phyloP scores from a whole-genome alignment of 2,797 vertebrate species.

The Melanotaenia boesemani region DNA sequence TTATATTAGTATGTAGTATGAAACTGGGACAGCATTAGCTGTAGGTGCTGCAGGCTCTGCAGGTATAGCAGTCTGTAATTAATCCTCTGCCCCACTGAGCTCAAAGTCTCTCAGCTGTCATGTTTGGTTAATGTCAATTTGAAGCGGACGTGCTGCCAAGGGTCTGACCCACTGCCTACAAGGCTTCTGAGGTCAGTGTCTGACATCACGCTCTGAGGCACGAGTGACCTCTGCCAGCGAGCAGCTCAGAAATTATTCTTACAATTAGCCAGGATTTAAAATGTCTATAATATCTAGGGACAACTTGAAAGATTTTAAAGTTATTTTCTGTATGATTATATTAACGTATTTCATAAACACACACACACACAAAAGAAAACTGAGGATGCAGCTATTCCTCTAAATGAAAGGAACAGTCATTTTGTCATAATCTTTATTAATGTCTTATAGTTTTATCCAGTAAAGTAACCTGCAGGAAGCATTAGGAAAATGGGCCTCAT shows the following conservation, averaged over 20 bases:
- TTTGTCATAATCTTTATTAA: too few species aligned
- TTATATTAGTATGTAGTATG: slow-evolving; percentile 44
- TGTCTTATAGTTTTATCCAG: too few species aligned
- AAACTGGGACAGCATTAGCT: slow-evolving; percentile 56
- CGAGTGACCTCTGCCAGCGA: slow-evolving; percentile 42
- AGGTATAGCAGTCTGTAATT: slow-evolving; percentile 61
- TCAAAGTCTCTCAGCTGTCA: slow-evolving; percentile 81
- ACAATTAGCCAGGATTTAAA: slow-evolving; percentile 43
- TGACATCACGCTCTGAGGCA: slow-evolving; percentile 47
- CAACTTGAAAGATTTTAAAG: neutral
- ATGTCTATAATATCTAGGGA: slow-evolving; percentile 22
- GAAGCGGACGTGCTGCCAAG: slow-evolving; percentile 57
- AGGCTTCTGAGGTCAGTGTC: slow-evolving; percentile 58
- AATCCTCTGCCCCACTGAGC: slow-evolving; percentile 70
- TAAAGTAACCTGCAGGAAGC: too few species aligned
- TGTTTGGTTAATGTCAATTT: slow-evolving; percentile 79
- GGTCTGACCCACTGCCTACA: slow-evolving; percentile 71
- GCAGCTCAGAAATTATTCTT: slow-evolving; percentile 30
- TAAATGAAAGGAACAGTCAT: too few species aligned
- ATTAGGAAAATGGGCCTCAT: too few species aligned
- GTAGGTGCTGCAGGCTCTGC: slow-evolving; percentile 39
- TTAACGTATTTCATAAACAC: neutral
- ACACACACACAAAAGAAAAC: too few species aligned
- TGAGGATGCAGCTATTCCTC: too few species aligned
- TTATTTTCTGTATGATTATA: neutral